Evolutionary conservation across 2,888 invertebrate genomes (phyloP).

Genomic region (Crepidodera aurea): DNA sequence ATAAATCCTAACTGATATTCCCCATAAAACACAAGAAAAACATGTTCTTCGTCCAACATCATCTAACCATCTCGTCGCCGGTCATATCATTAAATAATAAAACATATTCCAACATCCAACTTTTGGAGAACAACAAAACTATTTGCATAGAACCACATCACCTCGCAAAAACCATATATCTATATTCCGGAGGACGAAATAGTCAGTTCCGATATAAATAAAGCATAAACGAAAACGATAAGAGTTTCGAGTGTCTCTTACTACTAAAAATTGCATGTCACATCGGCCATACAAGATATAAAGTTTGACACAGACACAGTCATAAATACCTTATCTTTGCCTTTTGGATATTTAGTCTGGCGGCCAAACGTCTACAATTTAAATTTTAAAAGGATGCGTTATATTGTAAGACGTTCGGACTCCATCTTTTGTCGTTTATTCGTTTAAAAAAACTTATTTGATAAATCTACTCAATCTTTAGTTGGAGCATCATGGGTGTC

Average conservation of each 20-base stretch:
- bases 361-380: background rate
- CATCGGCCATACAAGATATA: slow-evolving; percentile 34
- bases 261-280: slow-evolving; percentile 41
- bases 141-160: slow-evolving; percentile 21
- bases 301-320: slow-evolving; percentile 37
- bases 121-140: slow-evolving; percentile 7
- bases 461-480: no score
- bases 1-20: background rate
- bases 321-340: slow-evolving; percentile 45
- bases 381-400: background rate
- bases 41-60: background rate
- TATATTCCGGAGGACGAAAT: slow-evolving; percentile 15
- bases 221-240: slow-evolving; percentile 36
- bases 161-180: slow-evolving; percentile 13
- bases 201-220: slow-evolving; percentile 39
- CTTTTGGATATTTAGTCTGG: background rate
- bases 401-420: no score
- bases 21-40: background rate
- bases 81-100: background rate
- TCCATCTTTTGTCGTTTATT: no score
- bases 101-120: background rate
- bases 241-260: slow-evolving; percentile 31
- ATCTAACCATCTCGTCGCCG: slow-evolving; percentile 5
- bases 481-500: no score
- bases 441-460: no score